A percentile compares a stretch with the other conserved stretches of the same genome.
Evolutionary conservation across 2,113 vertebrate genomes (phyloP).

Genomic region (Phaethon lepturus): DNA sequence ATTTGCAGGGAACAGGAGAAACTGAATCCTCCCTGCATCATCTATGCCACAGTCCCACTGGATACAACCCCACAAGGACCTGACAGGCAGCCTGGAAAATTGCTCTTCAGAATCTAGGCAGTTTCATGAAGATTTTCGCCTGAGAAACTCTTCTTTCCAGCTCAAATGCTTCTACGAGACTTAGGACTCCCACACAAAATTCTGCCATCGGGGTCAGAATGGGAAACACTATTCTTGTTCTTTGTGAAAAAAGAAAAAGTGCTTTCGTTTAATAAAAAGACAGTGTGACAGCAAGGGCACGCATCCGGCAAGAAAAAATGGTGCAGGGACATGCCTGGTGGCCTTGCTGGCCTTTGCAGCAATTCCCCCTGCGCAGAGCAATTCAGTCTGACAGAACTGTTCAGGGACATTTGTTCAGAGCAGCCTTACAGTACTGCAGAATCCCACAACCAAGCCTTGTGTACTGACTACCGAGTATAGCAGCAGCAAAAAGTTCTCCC

Average conservation of each 20-base stretch:
- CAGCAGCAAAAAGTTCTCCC: not conserved
- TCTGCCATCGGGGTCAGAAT: not conserved
- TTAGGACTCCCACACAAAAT: not conserved
- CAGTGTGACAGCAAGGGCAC: not conserved
- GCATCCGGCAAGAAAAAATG: fast-evolving
- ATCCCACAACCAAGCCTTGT: not conserved
- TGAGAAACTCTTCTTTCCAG: not conserved
- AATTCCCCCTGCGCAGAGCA: not conserved
- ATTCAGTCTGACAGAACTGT: not conserved
- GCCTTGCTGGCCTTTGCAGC: not conserved
- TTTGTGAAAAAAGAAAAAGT: not conserved
- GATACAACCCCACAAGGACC: not conserved
- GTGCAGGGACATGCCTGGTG: not conserved
- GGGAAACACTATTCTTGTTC: not conserved
- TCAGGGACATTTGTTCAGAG: not conserved
- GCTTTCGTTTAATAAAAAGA: not conserved
- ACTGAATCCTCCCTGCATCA: not conserved
- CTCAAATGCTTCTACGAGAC: not conserved
- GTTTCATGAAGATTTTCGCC: not conserved
- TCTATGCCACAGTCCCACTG: not conserved
- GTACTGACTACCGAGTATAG: not conserved
- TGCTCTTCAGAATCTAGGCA: not conserved
- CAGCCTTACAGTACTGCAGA: not conserved
- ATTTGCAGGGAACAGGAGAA: not conserved
- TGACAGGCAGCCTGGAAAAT: not conserved